A percentile compares a stretch with the other conserved stretches of the same genome.
These are phyloP conservation scores for Suricata suricatta DNA, from an alignment of 2,113 vertebrate species.

Conservation along the genomic window DNA sequence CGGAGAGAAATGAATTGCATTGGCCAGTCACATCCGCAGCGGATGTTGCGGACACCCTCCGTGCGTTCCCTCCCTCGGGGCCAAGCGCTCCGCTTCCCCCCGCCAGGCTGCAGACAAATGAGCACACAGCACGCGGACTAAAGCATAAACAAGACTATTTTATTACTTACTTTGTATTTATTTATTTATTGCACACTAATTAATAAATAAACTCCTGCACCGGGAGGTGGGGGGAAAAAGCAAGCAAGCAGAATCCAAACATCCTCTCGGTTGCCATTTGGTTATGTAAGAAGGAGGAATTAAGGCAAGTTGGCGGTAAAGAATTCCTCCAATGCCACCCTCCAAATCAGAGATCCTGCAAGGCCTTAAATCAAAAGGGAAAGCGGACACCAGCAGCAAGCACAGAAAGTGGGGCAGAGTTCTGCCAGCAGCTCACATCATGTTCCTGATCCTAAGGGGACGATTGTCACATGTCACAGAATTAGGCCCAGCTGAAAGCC, in stretches of 20 bases:
- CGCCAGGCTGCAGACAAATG: constrained; percentile 52
- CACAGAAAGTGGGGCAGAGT: not conserved
- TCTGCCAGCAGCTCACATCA: not conserved
- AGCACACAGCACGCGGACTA: constrained; percentile 52
- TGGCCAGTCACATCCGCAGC: constrained; percentile 54
- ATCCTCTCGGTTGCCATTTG: not conserved
- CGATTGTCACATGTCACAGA: not conserved
- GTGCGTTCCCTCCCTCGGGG: not conserved
- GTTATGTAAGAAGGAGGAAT: not conserved
- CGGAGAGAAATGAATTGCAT: not conserved
- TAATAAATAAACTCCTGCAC: constrained; percentile 69
- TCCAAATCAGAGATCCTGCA: not conserved
- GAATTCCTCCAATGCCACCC: not conserved
- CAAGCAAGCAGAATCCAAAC: not conserved
- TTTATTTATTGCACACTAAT: not conserved
- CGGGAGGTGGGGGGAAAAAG: not conserved
- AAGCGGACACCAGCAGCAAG: not conserved
- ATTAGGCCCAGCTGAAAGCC: not conserved
- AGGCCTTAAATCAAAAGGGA: not conserved
- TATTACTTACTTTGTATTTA: not conserved
- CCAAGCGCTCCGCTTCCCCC: not conserved
- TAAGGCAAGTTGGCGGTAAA: not conserved
- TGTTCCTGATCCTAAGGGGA: not conserved
- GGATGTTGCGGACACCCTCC: not conserved
- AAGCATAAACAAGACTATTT: constrained; percentile 74